Evolutionary conservation across 37 sponge, comb jelly and placozoan genomes (phyloP).

Genomic region (Hormiphora californensis): DNA sequence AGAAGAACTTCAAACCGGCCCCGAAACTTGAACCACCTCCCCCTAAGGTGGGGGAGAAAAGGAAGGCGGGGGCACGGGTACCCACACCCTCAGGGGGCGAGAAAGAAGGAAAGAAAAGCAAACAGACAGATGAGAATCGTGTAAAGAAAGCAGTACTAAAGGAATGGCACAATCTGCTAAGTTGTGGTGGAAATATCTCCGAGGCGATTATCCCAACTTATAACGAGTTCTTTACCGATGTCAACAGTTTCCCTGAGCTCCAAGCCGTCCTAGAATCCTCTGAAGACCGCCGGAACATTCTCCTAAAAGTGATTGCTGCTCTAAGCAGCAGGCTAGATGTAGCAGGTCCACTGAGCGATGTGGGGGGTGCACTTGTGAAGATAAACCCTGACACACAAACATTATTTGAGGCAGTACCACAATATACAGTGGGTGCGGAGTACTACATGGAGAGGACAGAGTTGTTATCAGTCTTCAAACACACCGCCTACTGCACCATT

Average conservation of each 20-base stretch:
- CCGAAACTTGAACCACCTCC: not conserved
- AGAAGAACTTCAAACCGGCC: not conserved
- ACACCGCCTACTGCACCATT: conserved; percentile 24
- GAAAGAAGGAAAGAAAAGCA: not conserved
- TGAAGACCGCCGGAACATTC: conserved; percentile 28
- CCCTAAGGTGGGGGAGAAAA: conserved; percentile 8
- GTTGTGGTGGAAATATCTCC: not conserved
- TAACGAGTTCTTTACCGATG: not conserved
- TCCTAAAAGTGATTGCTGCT: conserved; percentile 11
- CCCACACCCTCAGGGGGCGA: not conserved
- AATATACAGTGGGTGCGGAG: not conserved
- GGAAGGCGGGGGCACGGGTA: not conserved
- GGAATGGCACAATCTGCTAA: not conserved
- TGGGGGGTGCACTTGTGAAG: not conserved
- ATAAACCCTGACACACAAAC: not conserved
- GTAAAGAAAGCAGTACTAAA: not conserved
- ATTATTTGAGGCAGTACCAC: not conserved
- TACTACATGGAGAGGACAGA: not conserved
- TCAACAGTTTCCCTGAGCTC: conserved; percentile 14
- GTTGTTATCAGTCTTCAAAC: not conserved
- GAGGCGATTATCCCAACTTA: not conserved
- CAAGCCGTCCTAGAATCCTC: conserved; percentile 19
- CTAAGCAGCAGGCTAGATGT: not conserved
- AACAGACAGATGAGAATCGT: not conserved
- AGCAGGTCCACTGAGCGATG: not conserved